Percentiles rank a stretch among this genome's conserved stretches.
Evolutionary conservation across 2,888 invertebrate genomes (phyloP).

Genomic region (Drosophila austrosaltans): DNA sequence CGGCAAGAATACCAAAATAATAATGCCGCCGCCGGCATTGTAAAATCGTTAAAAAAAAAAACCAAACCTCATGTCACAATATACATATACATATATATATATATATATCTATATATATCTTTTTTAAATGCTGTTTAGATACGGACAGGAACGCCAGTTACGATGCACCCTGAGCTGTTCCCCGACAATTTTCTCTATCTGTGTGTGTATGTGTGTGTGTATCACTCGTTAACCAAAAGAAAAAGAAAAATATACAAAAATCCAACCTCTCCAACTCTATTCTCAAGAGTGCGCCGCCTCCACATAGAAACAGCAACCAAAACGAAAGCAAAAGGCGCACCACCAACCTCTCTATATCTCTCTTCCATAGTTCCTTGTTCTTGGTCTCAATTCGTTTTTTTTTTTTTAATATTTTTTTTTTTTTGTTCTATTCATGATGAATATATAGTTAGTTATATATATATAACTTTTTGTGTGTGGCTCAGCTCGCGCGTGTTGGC

Average conservation of each 20-base stretch:
- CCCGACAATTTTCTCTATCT: slow-evolving; percentile 68
- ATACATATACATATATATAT: slow-evolving; percentile 41
- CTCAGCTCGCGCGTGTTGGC: slow-evolving; percentile 9
- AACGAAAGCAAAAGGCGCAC: slow-evolving; percentile 27
- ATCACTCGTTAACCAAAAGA: slow-evolving; percentile 42
- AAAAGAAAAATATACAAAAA: slow-evolving; percentile 26
- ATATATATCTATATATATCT: slow-evolving; percentile 13
- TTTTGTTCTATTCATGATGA: slow-evolving; percentile 1
- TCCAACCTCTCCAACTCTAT: slow-evolving; percentile 64
- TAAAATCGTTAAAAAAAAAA: slow-evolving; percentile 34
- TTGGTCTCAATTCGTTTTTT: slow-evolving; percentile 3
- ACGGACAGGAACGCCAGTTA: slow-evolving; percentile 80
- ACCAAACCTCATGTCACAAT: slow-evolving; percentile 77
- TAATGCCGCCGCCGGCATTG: slow-evolving; percentile 10
- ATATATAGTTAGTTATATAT: slow-evolving; percentile 5
- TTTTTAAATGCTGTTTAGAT: slow-evolving; percentile 81
- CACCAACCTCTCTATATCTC: slow-evolving; percentile 3
- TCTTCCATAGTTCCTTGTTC: slow-evolving; percentile 16
- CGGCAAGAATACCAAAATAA: slow-evolving; percentile 18
- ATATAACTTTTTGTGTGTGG: background rate
- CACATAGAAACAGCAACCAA: slow-evolving; percentile 37
- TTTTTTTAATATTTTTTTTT: background rate
- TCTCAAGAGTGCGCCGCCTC: slow-evolving; percentile 67
- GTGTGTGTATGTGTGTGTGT: slow-evolving; percentile 50
- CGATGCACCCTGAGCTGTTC: slow-evolving; percentile 80